A percentile compares a stretch with the other conserved stretches of the same genome.
Conservation (phyloP, 2,113 vertebrate genomes). For the Sebastes fasciatus region DNA sequence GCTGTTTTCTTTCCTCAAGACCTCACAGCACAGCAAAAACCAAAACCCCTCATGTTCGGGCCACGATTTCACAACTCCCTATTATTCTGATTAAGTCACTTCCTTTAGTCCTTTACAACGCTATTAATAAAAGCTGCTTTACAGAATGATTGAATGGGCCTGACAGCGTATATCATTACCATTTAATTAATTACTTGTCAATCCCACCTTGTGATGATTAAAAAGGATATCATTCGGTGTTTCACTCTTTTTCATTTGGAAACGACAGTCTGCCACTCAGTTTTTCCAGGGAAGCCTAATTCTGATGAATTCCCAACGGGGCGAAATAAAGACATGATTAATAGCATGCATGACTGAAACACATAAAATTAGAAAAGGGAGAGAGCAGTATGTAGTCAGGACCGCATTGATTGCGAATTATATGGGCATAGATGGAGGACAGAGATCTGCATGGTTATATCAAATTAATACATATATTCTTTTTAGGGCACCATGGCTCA, state of each 20-base stretch:
- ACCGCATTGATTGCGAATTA: slow-evolving; percentile 10
- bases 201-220: slow-evolving; percentile 76
- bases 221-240: slow-evolving; percentile 71
- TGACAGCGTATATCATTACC: slow-evolving; percentile 65
- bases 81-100: slow-evolving; percentile 62
- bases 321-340: slow-evolving; percentile 52
- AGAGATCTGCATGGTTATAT: background rate
- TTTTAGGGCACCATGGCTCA: background rate
- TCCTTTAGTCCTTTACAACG: slow-evolving; percentile 56
- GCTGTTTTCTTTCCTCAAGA: slow-evolving; percentile 16
- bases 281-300: slow-evolving; percentile 62
- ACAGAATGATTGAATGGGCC: slow-evolving; percentile 54
- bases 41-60: slow-evolving; percentile 8
- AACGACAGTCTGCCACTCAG: slow-evolving; percentile 60
- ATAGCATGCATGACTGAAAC: slow-evolving; percentile 48
- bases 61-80: slow-evolving; percentile 33
- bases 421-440: background rate
- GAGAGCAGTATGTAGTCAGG: background rate
- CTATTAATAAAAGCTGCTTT: slow-evolving; percentile 63
- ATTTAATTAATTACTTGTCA: slow-evolving; percentile 78
- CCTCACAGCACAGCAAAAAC: slow-evolving; percentile 21
- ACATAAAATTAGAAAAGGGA: slow-evolving; percentile 28
- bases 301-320: slow-evolving; percentile 55
- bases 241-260: slow-evolving; percentile 57
- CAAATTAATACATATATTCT: background rate